Percentiles rank a stretch among this genome's conserved stretches.
Conservation (phyloP, 1,140 invertebrate genomes). For the Drosophila trapezifrons region DNA sequence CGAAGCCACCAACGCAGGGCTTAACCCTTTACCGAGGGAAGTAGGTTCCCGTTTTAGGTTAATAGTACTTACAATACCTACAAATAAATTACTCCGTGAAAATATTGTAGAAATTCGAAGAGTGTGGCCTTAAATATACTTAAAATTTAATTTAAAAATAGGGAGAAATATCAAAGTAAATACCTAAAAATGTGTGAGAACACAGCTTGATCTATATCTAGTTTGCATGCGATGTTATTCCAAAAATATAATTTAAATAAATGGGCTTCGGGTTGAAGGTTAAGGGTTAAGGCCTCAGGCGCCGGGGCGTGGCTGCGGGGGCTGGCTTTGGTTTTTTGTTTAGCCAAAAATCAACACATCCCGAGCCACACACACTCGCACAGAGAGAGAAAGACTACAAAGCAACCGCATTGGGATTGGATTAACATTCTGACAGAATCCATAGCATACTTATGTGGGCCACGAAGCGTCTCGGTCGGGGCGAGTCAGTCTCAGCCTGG, state of each 20-base stretch:
- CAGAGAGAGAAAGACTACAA: conserved; percentile 50
- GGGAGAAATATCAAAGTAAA: not conserved
- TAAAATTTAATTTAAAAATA: not conserved
- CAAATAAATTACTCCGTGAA: no score
- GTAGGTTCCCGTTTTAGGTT: not conserved
- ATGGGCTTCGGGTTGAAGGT: not conserved
- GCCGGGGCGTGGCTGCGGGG: not conserved
- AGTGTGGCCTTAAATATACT: not conserved
- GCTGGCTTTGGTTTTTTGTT: conserved; percentile 35
- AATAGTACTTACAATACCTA: no score
- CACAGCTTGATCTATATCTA: no score
- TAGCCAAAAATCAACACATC: conserved; percentile 68
- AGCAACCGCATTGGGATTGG: conserved; percentile 79
- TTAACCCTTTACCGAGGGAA: conserved; percentile 7
- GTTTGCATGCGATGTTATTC: not conserved
- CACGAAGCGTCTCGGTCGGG: conserved; percentile 1
- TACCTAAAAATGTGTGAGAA: no score
- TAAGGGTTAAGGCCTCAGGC: not conserved
- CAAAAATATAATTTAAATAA: not conserved
- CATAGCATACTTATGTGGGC: conserved; percentile 53
- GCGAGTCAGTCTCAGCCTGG: not conserved
- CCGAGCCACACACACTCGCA: not conserved
- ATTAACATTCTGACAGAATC: conserved; percentile 73
- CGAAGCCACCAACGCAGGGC: conserved; percentile 7
- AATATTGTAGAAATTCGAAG: no score